Conservation (phyloP, 2,797 vertebrate genomes). For the Mus spretus region DNA sequence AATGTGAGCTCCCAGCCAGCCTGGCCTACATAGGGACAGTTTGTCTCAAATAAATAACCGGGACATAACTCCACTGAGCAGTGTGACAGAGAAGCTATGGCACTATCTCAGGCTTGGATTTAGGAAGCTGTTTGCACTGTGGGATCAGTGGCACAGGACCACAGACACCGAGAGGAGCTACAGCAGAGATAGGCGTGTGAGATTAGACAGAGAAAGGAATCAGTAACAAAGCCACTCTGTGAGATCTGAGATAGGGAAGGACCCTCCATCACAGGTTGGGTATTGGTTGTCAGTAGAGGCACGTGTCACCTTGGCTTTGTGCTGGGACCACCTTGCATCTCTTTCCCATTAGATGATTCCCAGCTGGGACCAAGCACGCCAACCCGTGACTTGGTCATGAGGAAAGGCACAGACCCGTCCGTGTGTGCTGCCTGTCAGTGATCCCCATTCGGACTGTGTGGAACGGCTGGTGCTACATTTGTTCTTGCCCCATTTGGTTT, state of each 20-base stretch:
- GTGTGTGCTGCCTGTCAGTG: background rate
- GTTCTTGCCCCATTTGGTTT: background rate
- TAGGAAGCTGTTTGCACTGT: background rate
- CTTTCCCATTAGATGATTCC: background rate
- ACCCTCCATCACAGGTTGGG: background rate
- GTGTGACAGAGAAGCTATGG: background rate
- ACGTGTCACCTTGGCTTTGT: background rate
- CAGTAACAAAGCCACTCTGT: background rate
- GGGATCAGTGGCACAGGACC: background rate
- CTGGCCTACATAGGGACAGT: background rate
- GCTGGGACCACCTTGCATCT: background rate
- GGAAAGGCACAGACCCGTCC: background rate
- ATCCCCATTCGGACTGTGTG: accelerated
- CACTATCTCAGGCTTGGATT: background rate
- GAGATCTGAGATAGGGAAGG: background rate
- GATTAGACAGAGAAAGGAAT: background rate
- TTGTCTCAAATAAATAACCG: background rate
- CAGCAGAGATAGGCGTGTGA: background rate
- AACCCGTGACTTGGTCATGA: background rate
- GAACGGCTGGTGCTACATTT: background rate
- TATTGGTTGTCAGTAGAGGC: background rate
- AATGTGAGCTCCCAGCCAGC: background rate
- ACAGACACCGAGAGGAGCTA: background rate
- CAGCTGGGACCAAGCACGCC: background rate
- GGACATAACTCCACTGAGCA: background rate